Conservation (phyloP, 2,113 vertebrate genomes). For the Scomber scombrus region DNA sequence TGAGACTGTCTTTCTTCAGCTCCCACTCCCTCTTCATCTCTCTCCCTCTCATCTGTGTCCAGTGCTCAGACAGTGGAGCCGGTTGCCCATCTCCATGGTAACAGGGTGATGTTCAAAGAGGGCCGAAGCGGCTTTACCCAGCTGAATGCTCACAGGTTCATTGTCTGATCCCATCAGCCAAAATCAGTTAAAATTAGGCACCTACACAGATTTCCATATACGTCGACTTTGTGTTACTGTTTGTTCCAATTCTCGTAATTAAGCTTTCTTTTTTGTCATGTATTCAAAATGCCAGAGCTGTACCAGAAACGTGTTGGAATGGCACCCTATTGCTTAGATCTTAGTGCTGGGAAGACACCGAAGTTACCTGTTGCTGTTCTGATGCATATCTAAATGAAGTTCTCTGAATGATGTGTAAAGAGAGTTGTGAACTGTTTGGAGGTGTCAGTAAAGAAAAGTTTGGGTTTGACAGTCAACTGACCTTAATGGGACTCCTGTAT, state of each 20-base stretch:
- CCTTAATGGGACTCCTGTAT: constrained; percentile 8
- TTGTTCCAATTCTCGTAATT: constrained; percentile 8
- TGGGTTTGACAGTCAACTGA: constrained; percentile 27
- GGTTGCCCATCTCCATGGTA: constrained; percentile 73
- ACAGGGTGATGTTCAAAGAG: constrained; percentile 75
- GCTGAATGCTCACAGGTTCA: constrained; percentile 64
- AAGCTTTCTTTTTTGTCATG: neutral
- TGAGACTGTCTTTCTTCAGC: constrained; percentile 25
- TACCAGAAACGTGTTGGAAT: neutral
- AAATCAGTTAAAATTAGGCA: constrained; percentile 43
- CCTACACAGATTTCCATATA: neutral
- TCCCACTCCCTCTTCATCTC: constrained; percentile 20
- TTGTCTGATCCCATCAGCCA: constrained; percentile 43
- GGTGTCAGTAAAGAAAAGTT: neutral
- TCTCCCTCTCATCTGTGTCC: constrained; percentile 64
- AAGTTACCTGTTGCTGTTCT: constrained; percentile 42
- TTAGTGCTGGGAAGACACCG: neutral
- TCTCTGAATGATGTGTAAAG: neutral
- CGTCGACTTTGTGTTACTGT: neutral
- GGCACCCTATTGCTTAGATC: neutral
- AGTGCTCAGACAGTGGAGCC: constrained; percentile 44
- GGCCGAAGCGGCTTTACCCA: constrained; percentile 34
- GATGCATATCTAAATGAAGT: constrained; percentile 1
- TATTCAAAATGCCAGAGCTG: constrained; percentile 13
- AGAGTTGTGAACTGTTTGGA: neutral